Percentiles rank a stretch among this genome's conserved stretches.
Evolutionary conservation across 2,113 vertebrate genomes (phyloP).

Genomic region (Aplodontia rufa): DNA sequence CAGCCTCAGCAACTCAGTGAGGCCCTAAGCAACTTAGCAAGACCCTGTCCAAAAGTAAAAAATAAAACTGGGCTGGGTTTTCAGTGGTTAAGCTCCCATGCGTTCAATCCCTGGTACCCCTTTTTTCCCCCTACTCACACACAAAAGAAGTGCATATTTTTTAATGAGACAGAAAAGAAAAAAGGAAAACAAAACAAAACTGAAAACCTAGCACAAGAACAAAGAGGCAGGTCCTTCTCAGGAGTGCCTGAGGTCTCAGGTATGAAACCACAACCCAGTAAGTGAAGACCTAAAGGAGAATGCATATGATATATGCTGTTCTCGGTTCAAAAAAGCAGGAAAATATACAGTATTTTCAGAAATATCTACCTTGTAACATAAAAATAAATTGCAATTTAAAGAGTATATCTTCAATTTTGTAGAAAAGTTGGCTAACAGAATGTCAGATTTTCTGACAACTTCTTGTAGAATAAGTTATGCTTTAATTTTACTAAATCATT

Average conservation of each 20-base stretch:
- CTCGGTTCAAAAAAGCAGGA: not conserved
- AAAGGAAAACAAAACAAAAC: not conserved
- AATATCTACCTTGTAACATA: not conserved
- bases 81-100: no score
- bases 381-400: not conserved
- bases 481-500: not conserved
- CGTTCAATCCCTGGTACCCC: no score
- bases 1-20: no score
- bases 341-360: not conserved
- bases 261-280: not conserved
- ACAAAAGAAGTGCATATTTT: not conserved
- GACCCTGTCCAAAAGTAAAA: no score
- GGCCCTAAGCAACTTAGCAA: no score
- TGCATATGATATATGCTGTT: not conserved
- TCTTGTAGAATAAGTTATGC: not conserved
- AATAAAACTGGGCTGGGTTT: no score
- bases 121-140: no score
- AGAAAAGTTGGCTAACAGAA: not conserved
- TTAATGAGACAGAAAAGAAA: not conserved
- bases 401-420: not conserved
- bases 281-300: not conserved
- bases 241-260: not conserved
- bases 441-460: not conserved
- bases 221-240: not conserved
- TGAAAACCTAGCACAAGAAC: not conserved